phyloP scores from a whole-genome alignment of 2,797 vertebrate species.

The Erpetoichthys calabaricus region DNA sequence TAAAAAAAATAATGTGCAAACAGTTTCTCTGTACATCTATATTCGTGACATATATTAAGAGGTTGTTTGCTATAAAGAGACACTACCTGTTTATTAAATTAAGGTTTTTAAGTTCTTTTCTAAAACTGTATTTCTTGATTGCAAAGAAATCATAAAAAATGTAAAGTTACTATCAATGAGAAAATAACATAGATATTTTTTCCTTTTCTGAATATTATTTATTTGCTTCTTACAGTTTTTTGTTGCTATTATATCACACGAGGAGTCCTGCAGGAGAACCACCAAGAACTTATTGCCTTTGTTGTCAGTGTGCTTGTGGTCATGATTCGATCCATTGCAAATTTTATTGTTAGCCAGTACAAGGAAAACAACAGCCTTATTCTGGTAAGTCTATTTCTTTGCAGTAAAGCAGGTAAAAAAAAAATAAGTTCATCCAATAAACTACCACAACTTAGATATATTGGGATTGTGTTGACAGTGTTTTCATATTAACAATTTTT shows the following conservation, averaged over 20 bases:
- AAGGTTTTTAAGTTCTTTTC: conserved; percentile 15
- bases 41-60: too few relatives aligned
- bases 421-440: too few relatives aligned
- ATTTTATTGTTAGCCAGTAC: conserved; percentile 45
- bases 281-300: conserved; percentile 62
- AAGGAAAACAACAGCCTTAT: conserved; percentile 40
- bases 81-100: too few relatives aligned
- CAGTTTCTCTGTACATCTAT: too few relatives aligned
- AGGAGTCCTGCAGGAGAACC: conserved; percentile 70
- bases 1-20: too few relatives aligned
- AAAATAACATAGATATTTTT: neutral
- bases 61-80: too few relatives aligned
- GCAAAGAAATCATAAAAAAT: neutral
- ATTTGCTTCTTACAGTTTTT: conserved; percentile 45
- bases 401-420: too few relatives aligned
- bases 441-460: too few relatives aligned
- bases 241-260: conserved; percentile 65
- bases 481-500: too few relatives aligned
- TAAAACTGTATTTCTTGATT: conserved; percentile 11
- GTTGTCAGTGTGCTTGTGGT: conserved; percentile 48
- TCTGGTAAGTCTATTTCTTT: conserved; percentile 38
- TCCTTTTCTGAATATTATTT: neutral
- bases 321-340: conserved; percentile 60
- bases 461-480: too few relatives aligned
- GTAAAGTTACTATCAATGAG: neutral